Conservation (phyloP, 2,797 vertebrate genomes). For the Anomalospiza imberbis region DNA sequence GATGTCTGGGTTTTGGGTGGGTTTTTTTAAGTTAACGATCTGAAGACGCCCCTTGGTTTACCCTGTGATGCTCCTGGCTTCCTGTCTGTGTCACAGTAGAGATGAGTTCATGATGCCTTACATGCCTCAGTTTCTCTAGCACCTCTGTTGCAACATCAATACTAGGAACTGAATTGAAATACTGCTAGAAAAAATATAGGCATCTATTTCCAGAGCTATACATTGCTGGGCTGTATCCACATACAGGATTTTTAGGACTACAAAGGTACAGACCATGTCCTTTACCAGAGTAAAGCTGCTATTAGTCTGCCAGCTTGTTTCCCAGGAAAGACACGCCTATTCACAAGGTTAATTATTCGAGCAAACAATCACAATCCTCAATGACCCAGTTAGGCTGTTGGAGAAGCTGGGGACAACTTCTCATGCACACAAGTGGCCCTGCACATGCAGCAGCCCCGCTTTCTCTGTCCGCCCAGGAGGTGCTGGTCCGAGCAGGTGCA, state of each 20-base stretch:
- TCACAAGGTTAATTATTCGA: not conserved
- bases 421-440: rapidly evolving
- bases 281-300: not conserved
- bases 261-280: not conserved
- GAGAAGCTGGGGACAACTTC: not conserved
- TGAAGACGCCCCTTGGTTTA: conserved; percentile 12
- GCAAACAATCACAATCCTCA: conserved; percentile 5
- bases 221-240: not conserved
- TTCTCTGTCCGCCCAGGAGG: not conserved
- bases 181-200: not conserved
- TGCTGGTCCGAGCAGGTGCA: rapidly evolving
- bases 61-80: not conserved
- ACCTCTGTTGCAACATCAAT: not conserved
- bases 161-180: not conserved
- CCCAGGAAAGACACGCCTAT: not conserved
- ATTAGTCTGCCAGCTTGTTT: not conserved
- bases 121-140: not conserved
- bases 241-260: not conserved
- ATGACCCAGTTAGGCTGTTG: not conserved
- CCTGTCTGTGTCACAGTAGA: not conserved
- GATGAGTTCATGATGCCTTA: not conserved
- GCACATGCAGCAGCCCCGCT: not conserved
- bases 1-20: conserved; percentile 1
- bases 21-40: conserved; percentile 40
- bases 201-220: not conserved